Evolutionary conservation across 2,113 vertebrate genomes (phyloP).

Genomic region (Gallinago jamesoni): DNA sequence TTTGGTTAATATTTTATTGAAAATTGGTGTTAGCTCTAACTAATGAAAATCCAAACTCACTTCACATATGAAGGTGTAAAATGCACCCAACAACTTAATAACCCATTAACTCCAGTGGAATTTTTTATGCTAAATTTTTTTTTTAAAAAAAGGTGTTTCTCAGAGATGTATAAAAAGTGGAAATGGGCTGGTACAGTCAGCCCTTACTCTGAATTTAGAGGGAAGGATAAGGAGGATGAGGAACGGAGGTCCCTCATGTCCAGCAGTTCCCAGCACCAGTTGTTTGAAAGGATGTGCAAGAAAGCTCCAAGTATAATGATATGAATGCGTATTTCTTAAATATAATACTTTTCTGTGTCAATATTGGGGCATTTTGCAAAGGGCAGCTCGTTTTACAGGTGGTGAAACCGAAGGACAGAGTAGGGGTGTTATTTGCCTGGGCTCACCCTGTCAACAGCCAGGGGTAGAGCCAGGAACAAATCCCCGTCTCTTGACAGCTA

Average conservation of each 20-base stretch:
- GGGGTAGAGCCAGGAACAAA: conserved; percentile 28
- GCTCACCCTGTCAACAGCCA: conserved; percentile 19
- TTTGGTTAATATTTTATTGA: conserved; percentile 82
- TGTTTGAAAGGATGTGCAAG: neutral
- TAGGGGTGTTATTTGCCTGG: neutral
- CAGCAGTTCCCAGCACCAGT: neutral
- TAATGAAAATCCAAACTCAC: conserved; percentile 73
- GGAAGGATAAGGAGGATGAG: neutral
- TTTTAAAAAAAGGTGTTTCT: neutral
- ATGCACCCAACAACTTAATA: conserved; percentile 78
- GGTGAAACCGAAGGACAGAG: neutral
- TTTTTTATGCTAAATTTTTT: neutral
- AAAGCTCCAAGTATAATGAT: neutral
- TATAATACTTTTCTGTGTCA: neutral
- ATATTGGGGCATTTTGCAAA: neutral
- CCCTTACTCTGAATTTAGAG: neutral
- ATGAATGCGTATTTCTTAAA: neutral
- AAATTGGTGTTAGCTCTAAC: conserved; percentile 78
- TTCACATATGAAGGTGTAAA: conserved; percentile 62
- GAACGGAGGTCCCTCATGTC: neutral
- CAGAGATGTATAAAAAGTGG: neutral
- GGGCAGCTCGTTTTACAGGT: neutral
- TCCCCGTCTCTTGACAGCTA: conserved; percentile 53
- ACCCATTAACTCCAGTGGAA: conserved; percentile 36
- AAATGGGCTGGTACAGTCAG: neutral